These are phyloP conservation scores for Pogonus chalceus DNA, from an alignment of 1,140 invertebrate genomes.

Conservation along the genomic window DNA sequence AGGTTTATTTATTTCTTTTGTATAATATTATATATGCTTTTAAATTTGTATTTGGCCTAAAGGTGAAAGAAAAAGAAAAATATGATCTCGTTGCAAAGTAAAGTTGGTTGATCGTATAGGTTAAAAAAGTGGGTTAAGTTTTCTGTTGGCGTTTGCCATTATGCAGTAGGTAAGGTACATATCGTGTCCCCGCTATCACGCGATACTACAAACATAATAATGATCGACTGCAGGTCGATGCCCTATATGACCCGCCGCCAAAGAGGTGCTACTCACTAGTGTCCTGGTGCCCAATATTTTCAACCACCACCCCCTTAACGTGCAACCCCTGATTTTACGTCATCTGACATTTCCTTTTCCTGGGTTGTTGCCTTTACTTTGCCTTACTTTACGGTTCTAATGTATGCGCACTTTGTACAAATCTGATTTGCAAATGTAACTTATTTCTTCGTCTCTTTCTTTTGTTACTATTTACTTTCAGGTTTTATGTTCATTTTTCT, in stretches of 20 bases:
- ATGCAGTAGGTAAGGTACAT: too few species aligned
- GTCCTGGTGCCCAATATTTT: neutral
- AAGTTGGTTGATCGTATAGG: neutral
- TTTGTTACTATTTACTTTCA: too few species aligned
- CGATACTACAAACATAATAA: conserved; percentile 1
- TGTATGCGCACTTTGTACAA: neutral
- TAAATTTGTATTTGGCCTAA: too few species aligned
- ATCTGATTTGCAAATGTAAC: neutral
- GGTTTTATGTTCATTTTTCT: too few species aligned
- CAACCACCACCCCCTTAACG: too few species aligned
- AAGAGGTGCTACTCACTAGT: neutral
- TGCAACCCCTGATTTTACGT: too few species aligned
- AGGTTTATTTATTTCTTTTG: too few species aligned
- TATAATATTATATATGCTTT: too few species aligned
- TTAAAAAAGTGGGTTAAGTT: neutral
- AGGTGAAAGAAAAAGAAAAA: too few species aligned
- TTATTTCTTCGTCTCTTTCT: too few species aligned
- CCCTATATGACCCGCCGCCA: neutral
- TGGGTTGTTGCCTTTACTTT: neutral
- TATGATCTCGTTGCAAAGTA: too few species aligned
- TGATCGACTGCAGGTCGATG: neutral
- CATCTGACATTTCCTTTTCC: neutral
- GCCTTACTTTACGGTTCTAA: neutral
- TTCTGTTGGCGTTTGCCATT: neutral
- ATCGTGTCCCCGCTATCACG: conserved; percentile 1